A percentile compares a stretch with the other conserved stretches of the same genome.
Conservation (phyloP, 1,140 invertebrate genomes). For the Venturia canescens region DNA sequence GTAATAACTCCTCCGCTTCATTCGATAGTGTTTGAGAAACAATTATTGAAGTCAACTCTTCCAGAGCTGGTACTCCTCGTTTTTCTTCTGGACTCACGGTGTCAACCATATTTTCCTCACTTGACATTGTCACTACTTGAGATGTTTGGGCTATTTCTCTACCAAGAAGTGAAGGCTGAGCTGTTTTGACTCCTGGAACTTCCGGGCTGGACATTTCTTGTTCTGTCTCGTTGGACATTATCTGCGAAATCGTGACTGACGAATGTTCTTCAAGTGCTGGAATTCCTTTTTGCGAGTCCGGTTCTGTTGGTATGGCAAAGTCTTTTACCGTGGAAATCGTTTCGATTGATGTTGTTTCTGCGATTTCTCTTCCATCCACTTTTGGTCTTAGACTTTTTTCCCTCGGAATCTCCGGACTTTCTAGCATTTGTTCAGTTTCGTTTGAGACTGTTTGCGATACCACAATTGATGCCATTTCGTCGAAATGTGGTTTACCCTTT, state of each 20-base stretch:
- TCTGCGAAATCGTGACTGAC: conserved; percentile 68
- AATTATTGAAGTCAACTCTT: conserved; percentile 60
- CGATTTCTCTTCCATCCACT: conserved; percentile 55
- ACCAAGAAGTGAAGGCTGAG: conserved; percentile 61
- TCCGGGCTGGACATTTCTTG: conserved; percentile 54
- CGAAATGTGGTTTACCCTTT: conserved; percentile 55
- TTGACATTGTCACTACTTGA: conserved; percentile 64
- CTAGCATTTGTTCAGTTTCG: conserved; percentile 52
- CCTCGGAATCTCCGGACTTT: conserved; percentile 50
- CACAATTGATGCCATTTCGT: conserved; percentile 55
- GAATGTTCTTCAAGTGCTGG: conserved; percentile 64
- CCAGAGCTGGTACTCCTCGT: conserved; percentile 60
- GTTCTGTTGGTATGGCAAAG: conserved; percentile 47
- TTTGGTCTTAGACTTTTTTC: conserved; percentile 46
- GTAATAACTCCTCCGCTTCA: conserved; percentile 49
- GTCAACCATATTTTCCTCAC: conserved; percentile 56
- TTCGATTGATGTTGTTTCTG: conserved; percentile 54
- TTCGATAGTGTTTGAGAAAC: conserved; percentile 56
- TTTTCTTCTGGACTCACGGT: conserved; percentile 56
- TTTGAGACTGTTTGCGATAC: conserved; percentile 57
- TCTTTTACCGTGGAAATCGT: conserved; percentile 45
- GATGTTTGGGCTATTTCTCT: conserved; percentile 64
- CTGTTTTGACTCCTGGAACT: conserved; percentile 61
- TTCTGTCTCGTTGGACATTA: conserved; percentile 68
- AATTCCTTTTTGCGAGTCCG: conserved; percentile 60